Evolutionary conservation across 2,888 invertebrate genomes (phyloP), one percentile per base, ranked within the genome.

Genomic region (Phortica magna): DNA sequence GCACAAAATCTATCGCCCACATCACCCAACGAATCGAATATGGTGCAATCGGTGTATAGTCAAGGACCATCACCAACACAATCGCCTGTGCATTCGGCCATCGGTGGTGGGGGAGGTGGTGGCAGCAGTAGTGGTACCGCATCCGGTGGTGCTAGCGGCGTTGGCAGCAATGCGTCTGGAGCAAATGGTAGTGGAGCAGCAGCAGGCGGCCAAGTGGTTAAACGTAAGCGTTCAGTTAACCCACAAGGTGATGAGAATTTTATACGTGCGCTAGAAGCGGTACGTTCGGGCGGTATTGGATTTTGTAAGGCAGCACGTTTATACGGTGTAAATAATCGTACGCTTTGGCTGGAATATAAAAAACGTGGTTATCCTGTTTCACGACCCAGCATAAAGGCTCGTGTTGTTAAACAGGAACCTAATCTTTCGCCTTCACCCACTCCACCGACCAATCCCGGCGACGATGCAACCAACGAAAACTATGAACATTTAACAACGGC

Each of bases 211-310:
- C 84, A 88, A 80, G 86, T 89, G 79, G 93, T 93, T 7, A 95
- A 95, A 85, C 93, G 96, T 59, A 95, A 96, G 85, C 94, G 96
- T 78, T 94, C 95, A 74, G 94, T 95, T 74, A 96, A 96, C 92
- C 96, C 96, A 0, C 96, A 96, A 90, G 95, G 95, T 1, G 96
- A 96, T 86, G 96, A 96, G 89, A 96, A 96, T 90, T 96, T 96
- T 91, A 95, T 96, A 81, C 93, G 95, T 53, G 96, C 96, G 0
- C 92, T 96, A 72, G 96, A 96, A 88, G 96, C 96, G 0, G 96
- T 96, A 0, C 94, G 96, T 79, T 95, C 95, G 87, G 96, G 96
- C 31, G 96, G 96, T 57, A 96, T 96, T 83, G 96, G 96, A 1
- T 96, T 96, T 91, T 96, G 96, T 91, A 96, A 96, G 88, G 96